phyloP scores from a whole-genome alignment of 2,797 vertebrate genomes.

The Lagorchestes hirsutus region DNA sequence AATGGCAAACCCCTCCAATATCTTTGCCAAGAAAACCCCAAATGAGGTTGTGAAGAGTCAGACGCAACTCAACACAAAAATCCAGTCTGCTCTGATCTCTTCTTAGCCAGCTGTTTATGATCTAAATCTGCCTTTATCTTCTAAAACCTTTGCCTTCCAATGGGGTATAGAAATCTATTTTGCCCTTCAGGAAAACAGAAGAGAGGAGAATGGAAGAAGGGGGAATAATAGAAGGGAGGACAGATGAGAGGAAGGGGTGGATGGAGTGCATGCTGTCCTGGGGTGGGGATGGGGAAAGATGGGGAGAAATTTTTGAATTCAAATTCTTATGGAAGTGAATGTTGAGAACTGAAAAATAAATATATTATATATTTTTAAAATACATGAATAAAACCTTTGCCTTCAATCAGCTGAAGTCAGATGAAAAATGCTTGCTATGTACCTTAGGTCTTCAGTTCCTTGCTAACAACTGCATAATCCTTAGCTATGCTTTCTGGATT shows the following conservation, averaged over 20 bases:
- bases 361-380: too few relatives aligned
- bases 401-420: background rate
- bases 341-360: too few relatives aligned
- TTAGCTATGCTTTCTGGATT: background rate
- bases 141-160: background rate
- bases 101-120: background rate
- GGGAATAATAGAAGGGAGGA: too few relatives aligned
- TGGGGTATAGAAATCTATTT: too few relatives aligned
- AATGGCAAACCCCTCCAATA: background rate
- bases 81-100: background rate
- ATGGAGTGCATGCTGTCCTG: too few relatives aligned
- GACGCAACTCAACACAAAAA: background rate
- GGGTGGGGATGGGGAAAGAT: too few relatives aligned
- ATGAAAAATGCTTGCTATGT: background rate
- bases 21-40: background rate
- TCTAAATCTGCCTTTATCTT: background rate
- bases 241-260: too few relatives aligned
- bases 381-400: background rate
- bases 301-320: too few relatives aligned
- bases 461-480: background rate
- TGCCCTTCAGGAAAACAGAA: too few relatives aligned
- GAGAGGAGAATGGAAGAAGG: too few relatives aligned
- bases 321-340: too few relatives aligned
- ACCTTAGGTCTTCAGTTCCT: background rate
- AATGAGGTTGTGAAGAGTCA: background rate